These are phyloP conservation scores for Slavum lentiscoides DNA, from an alignment of 2,888 invertebrate species.

Conservation along the genomic window DNA sequence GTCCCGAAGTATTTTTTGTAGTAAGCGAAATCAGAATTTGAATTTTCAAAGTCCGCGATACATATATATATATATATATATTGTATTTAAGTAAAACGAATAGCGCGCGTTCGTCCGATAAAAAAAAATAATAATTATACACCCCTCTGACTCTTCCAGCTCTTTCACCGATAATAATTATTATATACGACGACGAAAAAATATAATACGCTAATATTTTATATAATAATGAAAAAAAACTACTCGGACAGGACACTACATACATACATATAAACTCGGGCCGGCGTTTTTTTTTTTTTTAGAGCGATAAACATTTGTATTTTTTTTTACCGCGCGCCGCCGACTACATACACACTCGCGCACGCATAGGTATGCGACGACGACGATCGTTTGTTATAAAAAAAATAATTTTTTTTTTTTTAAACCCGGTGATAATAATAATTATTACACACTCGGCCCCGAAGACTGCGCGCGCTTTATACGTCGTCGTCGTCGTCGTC, in stretches of 20 bases:
- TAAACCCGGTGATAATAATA: conserved; percentile 39
- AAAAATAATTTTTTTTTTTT: neutral
- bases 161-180: neutral
- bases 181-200: neutral
- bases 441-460: conserved; percentile 33
- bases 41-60: too few species aligned
- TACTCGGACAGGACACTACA: neutral
- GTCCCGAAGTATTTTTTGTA: too few species aligned
- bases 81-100: too few species aligned
- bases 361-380: conserved; percentile 46
- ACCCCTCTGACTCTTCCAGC: too few species aligned
- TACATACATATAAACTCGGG: neutral
- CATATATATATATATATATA: too few species aligned
- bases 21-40: too few species aligned
- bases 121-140: too few species aligned
- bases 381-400: conserved; percentile 20
- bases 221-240: neutral
- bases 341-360: neutral
- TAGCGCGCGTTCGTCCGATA: too few species aligned
- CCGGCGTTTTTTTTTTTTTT: neutral
- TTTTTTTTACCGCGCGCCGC: conserved; percentile 18
- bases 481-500: conserved; percentile 4
- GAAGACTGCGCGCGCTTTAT: neutral
- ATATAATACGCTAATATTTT: too few species aligned
- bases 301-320: conserved; percentile 26